phyloP scores from a whole-genome alignment of 1,140 invertebrate genomes.

The Eupeodes corollae region DNA sequence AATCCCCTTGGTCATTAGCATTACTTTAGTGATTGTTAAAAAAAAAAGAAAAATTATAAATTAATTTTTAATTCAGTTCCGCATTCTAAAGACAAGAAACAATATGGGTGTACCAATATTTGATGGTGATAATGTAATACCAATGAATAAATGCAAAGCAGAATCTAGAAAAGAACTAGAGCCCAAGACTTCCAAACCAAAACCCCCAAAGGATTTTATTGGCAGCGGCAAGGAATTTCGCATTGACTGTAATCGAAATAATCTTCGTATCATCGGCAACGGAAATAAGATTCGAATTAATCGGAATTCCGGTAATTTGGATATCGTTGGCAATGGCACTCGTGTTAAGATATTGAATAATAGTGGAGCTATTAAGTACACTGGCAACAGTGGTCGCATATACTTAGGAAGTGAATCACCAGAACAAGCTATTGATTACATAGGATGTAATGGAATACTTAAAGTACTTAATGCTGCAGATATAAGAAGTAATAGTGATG shows the following conservation, averaged over 20 bases:
- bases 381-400: conserved; percentile 30
- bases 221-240: conserved; percentile 33
- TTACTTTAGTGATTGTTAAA: no score
- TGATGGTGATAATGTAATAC: no score
- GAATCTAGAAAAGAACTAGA: no score
- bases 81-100: no score
- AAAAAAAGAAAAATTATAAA: no score
- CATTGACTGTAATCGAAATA: conserved; percentile 23
- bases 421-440: conserved; percentile 26
- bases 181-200: no score
- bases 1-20: no score
- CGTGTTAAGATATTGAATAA: conserved; percentile 27
- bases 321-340: conserved; percentile 27
- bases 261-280: conserved; percentile 30
- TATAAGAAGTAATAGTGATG: conserved; percentile 4
- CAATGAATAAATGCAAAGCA: no score
- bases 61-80: no score
- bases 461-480: conserved; percentile 26
- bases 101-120: no score
- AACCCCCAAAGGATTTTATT: conserved; percentile 19
- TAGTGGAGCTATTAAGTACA: conserved; percentile 21
- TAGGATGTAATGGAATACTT: conserved; percentile 27
- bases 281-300: conserved; percentile 26
- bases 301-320: conserved; percentile 18
- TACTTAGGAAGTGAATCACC: conserved; percentile 24